Conservation (phyloP, 2,888 invertebrate species). For the Pimpla rufipes region DNA sequence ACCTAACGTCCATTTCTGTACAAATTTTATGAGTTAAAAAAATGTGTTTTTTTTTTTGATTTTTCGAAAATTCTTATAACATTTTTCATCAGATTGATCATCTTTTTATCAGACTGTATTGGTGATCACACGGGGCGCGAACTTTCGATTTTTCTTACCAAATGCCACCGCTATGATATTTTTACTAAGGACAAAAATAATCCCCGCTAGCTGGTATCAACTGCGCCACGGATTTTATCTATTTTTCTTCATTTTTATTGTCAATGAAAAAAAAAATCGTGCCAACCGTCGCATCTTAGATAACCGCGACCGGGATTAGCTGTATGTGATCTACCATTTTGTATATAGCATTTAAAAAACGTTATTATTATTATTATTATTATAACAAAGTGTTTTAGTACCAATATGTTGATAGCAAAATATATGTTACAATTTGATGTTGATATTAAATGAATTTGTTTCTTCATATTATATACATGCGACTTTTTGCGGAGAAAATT, state of each 20-base stretch:
- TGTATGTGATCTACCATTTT: constrained; percentile 51
- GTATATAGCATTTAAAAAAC: constrained; percentile 28
- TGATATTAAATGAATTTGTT: constrained; percentile 54
- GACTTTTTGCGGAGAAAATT: not conserved
- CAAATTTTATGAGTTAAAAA: too few species aligned
- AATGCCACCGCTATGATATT: constrained; percentile 54
- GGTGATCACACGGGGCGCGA: not conserved
- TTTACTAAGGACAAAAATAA: constrained; percentile 7
- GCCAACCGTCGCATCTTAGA: constrained; percentile 54
- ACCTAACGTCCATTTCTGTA: not conserved
- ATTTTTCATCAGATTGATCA: not conserved
- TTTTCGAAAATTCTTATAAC: not conserved
- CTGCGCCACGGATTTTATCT: constrained; percentile 24
- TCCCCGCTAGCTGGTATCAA: constrained; percentile 2
- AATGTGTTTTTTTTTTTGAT: not conserved
- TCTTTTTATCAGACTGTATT: not conserved
- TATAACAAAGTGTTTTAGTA: constrained; percentile 48
- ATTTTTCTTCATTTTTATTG: constrained; percentile 35
- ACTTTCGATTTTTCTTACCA: constrained; percentile 26
- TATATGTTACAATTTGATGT: constrained; percentile 57
- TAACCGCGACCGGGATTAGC: constrained; percentile 30
- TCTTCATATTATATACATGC: constrained; percentile 15
- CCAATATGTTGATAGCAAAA: constrained; percentile 52
- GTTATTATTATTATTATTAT: constrained; percentile 52
- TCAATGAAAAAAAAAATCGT: constrained; percentile 26